Evolutionary conservation across 92 coral and sea anemone genomes (phyloP), one percentile per base, ranked within the genome.

Genomic region (Zoanthus gigantus): DNA sequence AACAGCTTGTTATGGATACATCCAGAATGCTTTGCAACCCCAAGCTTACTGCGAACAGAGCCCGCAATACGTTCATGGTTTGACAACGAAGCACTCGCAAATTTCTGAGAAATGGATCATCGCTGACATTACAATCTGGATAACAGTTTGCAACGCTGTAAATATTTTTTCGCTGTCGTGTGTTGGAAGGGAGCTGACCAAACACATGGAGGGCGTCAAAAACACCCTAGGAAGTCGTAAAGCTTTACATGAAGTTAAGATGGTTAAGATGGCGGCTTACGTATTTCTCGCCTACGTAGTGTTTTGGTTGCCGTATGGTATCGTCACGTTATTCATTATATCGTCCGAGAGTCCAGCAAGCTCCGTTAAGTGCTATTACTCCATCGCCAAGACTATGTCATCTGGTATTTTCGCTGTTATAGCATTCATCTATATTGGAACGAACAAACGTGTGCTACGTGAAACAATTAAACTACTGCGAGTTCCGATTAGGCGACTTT

Each of bases 241-340:
- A 53, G 60, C 85, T 7, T 67, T 81, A 81, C 73, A 75, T 23
- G 85, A 81, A n/a, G 85, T 81, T 23, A 81, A 81, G 23, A 81
- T 81, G 29, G 85, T 81, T 48, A 81, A 81, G 71, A 66, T 81
- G 76, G 85, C 85, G 4, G 65, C 85, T 30, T 81, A 81, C 60
- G 85, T 81, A 16, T 81, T 81, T 66, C 46, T 81, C 16, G 85
- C 85, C 23, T 81, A 81, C 71, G 74, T 68, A 9, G 2, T 66
- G 28, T 48, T 81, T 9, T 81, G 85, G 85, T n/a, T 81, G 29
- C 85, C 85, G 32, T 81, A 81, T 13, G 85, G 85, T 23, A 81
- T 67, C 7, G 85, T 81, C 18, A 60, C 75, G 23, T 10, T 81
- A 32, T 14, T 81, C 9, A 47, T 10, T 1, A 28, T 67, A 13